These are phyloP conservation scores for Lasioglossum marginatum DNA, from an alignment of 2,888 invertebrate species.

Conservation along the genomic window DNA sequence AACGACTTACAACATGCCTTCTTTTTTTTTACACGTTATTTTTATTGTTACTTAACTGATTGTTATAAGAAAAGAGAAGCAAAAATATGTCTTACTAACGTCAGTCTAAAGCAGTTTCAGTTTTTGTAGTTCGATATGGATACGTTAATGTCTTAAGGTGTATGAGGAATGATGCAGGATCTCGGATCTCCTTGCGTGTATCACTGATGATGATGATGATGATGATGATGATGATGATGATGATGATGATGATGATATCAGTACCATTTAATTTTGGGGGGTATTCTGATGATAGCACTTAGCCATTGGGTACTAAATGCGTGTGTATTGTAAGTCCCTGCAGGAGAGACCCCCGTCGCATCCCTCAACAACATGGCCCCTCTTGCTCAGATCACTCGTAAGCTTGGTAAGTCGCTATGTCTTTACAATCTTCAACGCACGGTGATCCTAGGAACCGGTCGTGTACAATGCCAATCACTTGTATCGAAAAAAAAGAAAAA, in stretches of 20 bases:
- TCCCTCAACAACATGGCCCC: slow-evolving; percentile 93
- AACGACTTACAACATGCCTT: slow-evolving; percentile 9
- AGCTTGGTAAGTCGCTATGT: slow-evolving; percentile 92
- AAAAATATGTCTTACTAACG: slow-evolving; percentile 43
- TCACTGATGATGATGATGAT: slow-evolving; percentile 43
- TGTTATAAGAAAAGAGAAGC: not conserved
- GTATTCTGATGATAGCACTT: slow-evolving; percentile 69
- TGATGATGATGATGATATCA: slow-evolving; percentile 39
- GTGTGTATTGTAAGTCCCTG: slow-evolving; percentile 84
- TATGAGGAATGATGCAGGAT: slow-evolving; percentile 62
- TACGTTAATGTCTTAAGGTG: slow-evolving; percentile 66
- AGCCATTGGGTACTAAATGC: slow-evolving; percentile 77
- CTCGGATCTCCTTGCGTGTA: slow-evolving; percentile 61
- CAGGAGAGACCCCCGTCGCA: slow-evolving; percentile 88
- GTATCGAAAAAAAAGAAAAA: slow-evolving; percentile 6
- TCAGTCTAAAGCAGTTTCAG: slow-evolving; percentile 58
- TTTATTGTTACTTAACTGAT: slow-evolving; percentile 43
- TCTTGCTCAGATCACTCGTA: slow-evolving; percentile 95
- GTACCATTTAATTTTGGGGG: slow-evolving; percentile 71
- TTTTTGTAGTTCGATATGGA: slow-evolving; percentile 46
- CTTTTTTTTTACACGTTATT: not conserved
- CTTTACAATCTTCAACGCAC: slow-evolving; percentile 72
- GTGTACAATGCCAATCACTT: slow-evolving; percentile 57
- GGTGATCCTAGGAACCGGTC: slow-evolving; percentile 74
- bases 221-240: slow-evolving; percentile 26